Base-by-base conservation (phyloP, 2,113 vertebrate genomes). In the Mesocricetus auratus region DNA sequence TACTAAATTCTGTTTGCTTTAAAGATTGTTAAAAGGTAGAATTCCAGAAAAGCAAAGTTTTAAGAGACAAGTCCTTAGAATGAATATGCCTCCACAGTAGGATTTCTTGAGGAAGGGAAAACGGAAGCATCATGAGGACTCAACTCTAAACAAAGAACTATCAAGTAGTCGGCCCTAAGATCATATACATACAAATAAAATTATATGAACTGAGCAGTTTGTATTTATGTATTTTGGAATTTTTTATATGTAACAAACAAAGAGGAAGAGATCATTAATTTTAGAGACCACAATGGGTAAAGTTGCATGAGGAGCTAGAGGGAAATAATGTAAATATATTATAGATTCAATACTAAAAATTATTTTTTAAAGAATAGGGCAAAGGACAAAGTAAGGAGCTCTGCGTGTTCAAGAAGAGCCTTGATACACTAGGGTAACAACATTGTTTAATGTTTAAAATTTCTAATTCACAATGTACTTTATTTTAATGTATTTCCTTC, bases 401-500 rank as follows among this genome's bases (percentile, higher is more conserved):
- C 7, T 85, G 5, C 86, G 26, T 90, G 60, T 87, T 93, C 39
- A 26, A 69, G 1, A 53, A 73, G 9, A 94, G 26, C 39, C 60
- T 86, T 92, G 33, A 77, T 29, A 68, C n/a, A 56, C n/a, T 47
- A 66, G 33, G 33, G 11, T 77, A 89, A 7, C 29, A 53, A 93
- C 79, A 42, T 45, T 81, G 31, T 71, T 79, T 90, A 53, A 85
- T 85, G 36, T 66, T 83, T 86, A 36, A 88, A 92, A 36, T 31
- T 88, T 96, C 47, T 86, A 93, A 89, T 86, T 93, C 39, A 26
- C 8, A 91, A 85, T 94, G 95, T 90, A 16, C 33, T 95, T 86
- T 85, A 93, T 87, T 94, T 91, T 89, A 96, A 86, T 95, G 39
- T 17, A 93, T 94, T 97, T 97, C n/a, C 91, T 87, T 94, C 94